These are phyloP conservation scores for Tineola bisselliella DNA, from an alignment of 2,888 invertebrate genomes.

Conservation along the genomic window DNA sequence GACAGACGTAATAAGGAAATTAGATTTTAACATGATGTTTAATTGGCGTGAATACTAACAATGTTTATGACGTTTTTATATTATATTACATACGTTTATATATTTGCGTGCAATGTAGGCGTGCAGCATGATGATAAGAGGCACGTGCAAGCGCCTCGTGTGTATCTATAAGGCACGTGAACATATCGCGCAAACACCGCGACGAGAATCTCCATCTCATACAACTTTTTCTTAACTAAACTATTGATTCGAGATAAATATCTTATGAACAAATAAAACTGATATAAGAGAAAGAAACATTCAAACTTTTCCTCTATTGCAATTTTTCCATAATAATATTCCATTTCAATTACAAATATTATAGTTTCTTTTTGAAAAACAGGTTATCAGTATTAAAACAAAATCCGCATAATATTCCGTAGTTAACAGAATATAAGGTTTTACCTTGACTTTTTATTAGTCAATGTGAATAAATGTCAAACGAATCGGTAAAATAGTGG, in stretches of 20 bases:
- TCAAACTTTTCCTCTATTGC: no score
- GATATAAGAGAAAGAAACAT: no score
- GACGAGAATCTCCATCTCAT: not conserved
- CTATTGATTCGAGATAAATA: no score
- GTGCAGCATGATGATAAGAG: not conserved
- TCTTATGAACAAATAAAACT: no score
- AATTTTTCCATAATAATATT: no score
- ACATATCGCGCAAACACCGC: not conserved
- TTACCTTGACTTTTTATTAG: conserved; percentile 10
- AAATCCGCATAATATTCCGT: not conserved
- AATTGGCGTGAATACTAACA: no score
- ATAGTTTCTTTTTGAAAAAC: not conserved
- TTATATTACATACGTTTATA: no score
- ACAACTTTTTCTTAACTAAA: no score
- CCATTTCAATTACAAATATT: no score
- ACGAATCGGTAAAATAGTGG: conserved; percentile 21
- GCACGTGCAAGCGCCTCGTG: not conserved
- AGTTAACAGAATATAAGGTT: conserved; percentile 7
- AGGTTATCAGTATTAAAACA: not conserved
- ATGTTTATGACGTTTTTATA: not conserved
- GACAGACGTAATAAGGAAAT: no score
- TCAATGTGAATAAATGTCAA: conserved; percentile 1
- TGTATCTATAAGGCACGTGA: not conserved
- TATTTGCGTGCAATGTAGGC: not conserved
- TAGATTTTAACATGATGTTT: no score